phyloP scores from a whole-genome alignment of 2,888 invertebrate genomes.

The Xiphydria camelus region DNA sequence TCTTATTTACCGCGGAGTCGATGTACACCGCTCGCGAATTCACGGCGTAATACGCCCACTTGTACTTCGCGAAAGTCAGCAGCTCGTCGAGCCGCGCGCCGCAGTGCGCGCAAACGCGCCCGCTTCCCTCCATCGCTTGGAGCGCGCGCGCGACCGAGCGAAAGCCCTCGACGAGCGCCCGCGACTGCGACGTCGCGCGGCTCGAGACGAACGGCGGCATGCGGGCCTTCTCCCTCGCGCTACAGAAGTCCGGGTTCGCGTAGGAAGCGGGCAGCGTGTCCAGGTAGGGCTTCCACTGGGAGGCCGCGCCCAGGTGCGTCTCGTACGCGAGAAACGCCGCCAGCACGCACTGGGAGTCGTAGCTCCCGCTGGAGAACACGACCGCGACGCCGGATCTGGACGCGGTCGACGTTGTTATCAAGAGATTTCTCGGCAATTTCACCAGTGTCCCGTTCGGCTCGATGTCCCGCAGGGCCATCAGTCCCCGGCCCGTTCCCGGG shows the following conservation, averaged over 20 bases:
- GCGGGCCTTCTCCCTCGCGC: constrained; percentile 60
- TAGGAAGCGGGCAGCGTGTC: constrained; percentile 70
- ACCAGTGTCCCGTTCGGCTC: constrained; percentile 59
- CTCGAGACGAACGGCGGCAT: constrained; percentile 65
- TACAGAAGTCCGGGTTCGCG: constrained; percentile 71
- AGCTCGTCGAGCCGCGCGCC: constrained; percentile 55
- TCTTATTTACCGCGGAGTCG: constrained; percentile 54
- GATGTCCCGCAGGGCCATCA: constrained; percentile 60
- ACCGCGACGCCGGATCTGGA: constrained; percentile 40
- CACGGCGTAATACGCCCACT: constrained; percentile 83
- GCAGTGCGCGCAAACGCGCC: constrained; percentile 55
- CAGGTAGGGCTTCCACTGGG: constrained; percentile 69
- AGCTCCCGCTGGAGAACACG: constrained; percentile 32
- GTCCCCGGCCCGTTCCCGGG: constrained; percentile 72
- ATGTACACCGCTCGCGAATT: constrained; percentile 85
- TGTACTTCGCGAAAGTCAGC: constrained; percentile 64
- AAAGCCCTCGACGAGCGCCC: too few species aligned
- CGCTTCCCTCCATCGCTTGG: constrained; percentile 5
- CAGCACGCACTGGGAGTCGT: constrained; percentile 70
- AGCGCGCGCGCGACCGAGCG: too few species aligned
- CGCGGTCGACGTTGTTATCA: constrained; percentile 58
- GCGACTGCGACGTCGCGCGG: constrained; percentile 38
- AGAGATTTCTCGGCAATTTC: constrained; percentile 61
- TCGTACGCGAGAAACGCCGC: constrained; percentile 75
- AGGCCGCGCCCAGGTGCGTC: constrained; percentile 61